phyloP scores from a whole-genome alignment of 2,113 vertebrate genomes.

The Echinops telfairi region DNA sequence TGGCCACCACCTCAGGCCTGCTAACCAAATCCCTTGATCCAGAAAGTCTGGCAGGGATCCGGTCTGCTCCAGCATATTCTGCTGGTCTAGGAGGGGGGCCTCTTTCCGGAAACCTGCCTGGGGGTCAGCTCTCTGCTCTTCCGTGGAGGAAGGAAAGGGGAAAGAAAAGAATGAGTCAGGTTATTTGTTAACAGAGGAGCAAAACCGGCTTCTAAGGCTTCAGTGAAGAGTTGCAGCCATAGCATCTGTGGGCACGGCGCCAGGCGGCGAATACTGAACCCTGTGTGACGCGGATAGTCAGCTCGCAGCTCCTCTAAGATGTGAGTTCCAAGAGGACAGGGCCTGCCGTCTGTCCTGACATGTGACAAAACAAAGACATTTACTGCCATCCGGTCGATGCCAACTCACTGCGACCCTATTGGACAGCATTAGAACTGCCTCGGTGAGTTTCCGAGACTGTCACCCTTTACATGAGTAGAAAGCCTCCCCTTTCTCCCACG shows the following conservation, averaged over 20 bases:
- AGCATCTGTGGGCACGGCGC: not conserved
- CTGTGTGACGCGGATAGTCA: not conserved
- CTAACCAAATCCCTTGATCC: not conserved
- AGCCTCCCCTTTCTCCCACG: not conserved
- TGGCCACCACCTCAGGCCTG: not conserved
- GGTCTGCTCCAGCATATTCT: too few species aligned
- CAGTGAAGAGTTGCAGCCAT: not conserved
- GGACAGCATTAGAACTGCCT: too few species aligned
- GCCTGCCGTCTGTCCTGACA: not conserved
- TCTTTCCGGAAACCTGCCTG: not conserved
- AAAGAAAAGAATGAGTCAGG: not conserved
- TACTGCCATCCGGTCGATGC: too few species aligned
- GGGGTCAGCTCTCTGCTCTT: not conserved
- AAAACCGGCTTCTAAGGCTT: slow-evolving; percentile 9
- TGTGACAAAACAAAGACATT: too few species aligned
- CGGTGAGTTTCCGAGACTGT: too few species aligned
- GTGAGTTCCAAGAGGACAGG: rapidly evolving
- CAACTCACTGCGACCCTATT: too few species aligned
- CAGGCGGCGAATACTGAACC: not conserved
- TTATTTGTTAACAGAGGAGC: slow-evolving; percentile 5
- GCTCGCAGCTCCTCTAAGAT: not conserved
- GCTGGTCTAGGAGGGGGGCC: not conserved
- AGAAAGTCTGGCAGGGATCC: not conserved
- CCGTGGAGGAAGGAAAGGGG: not conserved
- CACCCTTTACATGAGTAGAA: not conserved